Evolutionary conservation across 2,113 vertebrate genomes (phyloP).

Genomic region (Ceyx cyanopectus): DNA sequence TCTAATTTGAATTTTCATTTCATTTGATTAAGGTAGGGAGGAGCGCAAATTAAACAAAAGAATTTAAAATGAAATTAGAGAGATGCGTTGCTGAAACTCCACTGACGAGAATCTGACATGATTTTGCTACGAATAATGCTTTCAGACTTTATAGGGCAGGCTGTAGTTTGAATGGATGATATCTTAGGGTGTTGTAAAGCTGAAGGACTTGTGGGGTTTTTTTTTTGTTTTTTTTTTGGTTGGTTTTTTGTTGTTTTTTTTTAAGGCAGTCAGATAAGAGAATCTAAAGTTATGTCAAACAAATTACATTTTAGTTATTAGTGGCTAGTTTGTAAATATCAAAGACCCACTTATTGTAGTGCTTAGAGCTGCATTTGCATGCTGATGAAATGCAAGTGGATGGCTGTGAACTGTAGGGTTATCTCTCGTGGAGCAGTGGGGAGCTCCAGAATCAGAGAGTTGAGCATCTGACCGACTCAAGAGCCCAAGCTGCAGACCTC

Average conservation of each 20-base stretch:
- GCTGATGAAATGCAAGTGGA: slow-evolving; percentile 98
- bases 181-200: slow-evolving; percentile 71
- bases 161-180: slow-evolving; percentile 59
- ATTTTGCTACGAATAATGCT: slow-evolving; percentile 68
- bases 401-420: slow-evolving; percentile 96
- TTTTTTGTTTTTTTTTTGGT: not conserved
- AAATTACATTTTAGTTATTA: slow-evolving; percentile 97
- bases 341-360: slow-evolving; percentile 93
- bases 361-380: slow-evolving; percentile 96
- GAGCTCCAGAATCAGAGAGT: slow-evolving; percentile 91
- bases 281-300: slow-evolving; percentile 94
- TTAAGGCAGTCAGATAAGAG: slow-evolving; percentile 82
- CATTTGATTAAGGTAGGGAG: slow-evolving; percentile 59
- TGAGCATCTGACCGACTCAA: slow-evolving; percentile 90
- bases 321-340: slow-evolving; percentile 99
- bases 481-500: slow-evolving; percentile 98
- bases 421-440: slow-evolving; percentile 94
- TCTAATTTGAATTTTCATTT: slow-evolving; percentile 69
- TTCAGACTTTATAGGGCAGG: slow-evolving; percentile 71
- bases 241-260: not conserved
- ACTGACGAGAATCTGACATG: slow-evolving; percentile 46
- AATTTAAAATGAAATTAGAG: slow-evolving; percentile 64
- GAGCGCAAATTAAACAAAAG: slow-evolving; percentile 73
- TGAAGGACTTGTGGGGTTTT: slow-evolving; percentile 64
- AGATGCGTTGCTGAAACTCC: slow-evolving; percentile 44